Base-by-base conservation (phyloP, 2,113 vertebrate genomes). In the Climacteris rufus region DNA sequence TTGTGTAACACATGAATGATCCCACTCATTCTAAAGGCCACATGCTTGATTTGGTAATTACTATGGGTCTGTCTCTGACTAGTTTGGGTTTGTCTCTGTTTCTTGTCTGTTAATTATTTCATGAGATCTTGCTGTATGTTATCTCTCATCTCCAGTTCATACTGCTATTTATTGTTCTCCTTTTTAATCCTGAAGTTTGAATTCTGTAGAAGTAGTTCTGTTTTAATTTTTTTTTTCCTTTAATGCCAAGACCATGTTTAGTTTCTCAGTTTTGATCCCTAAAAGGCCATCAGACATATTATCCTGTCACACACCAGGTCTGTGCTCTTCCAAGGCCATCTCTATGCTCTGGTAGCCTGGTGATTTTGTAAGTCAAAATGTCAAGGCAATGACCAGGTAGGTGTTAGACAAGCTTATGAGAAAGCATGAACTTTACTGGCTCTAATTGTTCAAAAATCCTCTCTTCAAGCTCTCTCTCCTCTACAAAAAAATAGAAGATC, bases 21-120 rank as follows among this genome's bases (percentile, higher is more conserved):
- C 83, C 93, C 91, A 88, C 93, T 93, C 95, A 93, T 97, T 97
- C 93, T 96, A 96, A 97, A 97, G 96, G 96, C 91, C 93, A 94
- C 97, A 97, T 97, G 97, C 95, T 97, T 98, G 97, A 97, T 97
- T 97, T 97, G 93, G 96, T 97, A 97, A 94, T 97, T 97, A 97
- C 96, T 98, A 97, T 96, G 94, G 94, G 90, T 93, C 95, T 92
- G 83, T 90, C 94, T 96, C 91, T 97, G 83, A 94, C 94, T 94
- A 78, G 84, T 96, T 98, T 97, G 94, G 44, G 96, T 97, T 98
- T 97, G 94, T 96, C 87, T 91, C 97, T 90, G 33, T 91, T 96
- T 93, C 66, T 96, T 94, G 87, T 95, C 94, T 96, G 66, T 76
- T 96, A 95, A 97, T 98, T 96, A 97, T 97, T 97, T 97, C 68